These are phyloP conservation scores for Grammomys surdaster DNA, from an alignment of 2,113 vertebrate species.

Conservation along the genomic window DNA sequence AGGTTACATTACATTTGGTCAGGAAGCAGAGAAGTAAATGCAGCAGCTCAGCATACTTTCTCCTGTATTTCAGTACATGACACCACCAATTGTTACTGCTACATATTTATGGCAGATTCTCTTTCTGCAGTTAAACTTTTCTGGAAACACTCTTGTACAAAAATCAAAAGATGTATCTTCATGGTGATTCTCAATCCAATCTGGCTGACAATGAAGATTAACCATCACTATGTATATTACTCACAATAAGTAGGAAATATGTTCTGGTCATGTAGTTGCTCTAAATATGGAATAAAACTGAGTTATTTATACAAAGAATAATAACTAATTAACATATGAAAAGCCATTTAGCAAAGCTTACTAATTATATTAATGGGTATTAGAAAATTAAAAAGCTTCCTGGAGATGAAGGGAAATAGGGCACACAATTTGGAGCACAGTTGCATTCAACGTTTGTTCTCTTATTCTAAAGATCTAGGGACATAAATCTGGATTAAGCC, in stretches of 20 bases:
- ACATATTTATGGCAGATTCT: neutral
- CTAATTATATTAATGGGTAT: neutral
- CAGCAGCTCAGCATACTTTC: neutral
- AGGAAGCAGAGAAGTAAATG: neutral
- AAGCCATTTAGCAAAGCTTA: neutral
- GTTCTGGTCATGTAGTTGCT: neutral
- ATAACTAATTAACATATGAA: slow-evolving; percentile 1
- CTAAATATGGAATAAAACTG: slow-evolving; percentile 31
- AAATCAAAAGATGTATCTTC: neutral
- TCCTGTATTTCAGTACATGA: neutral
- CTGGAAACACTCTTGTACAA: neutral
- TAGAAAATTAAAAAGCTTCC: neutral
- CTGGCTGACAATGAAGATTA: neutral
- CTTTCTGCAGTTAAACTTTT: neutral
- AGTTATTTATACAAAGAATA: slow-evolving; percentile 38
- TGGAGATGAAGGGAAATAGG: neutral
- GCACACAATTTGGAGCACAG: neutral
- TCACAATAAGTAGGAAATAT: neutral
- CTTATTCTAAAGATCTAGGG: slow-evolving; percentile 14
- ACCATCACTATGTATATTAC: neutral
- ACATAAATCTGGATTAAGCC: slow-evolving; percentile 15
- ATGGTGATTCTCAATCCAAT: neutral
- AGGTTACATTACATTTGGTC: neutral
- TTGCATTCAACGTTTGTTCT: neutral
- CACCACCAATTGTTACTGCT: neutral